Conservation (phyloP, 2,888 invertebrate genomes). For the Papilio demoleus region DNA sequence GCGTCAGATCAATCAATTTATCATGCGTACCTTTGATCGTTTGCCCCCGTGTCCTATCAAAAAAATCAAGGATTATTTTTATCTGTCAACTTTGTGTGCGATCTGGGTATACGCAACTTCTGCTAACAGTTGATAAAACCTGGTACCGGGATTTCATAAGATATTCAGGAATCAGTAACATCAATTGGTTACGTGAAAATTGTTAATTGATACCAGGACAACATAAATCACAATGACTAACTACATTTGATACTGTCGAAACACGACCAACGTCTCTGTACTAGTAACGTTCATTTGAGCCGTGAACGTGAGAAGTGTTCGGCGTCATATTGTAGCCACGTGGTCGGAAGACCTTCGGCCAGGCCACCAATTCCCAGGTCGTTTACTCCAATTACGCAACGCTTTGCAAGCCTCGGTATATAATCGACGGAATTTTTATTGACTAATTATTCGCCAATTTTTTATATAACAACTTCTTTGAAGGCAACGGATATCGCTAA, state of each 20-base stretch:
- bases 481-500: conserved; percentile 83
- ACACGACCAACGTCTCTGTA: conserved; percentile 14
- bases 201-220: conserved; percentile 17
- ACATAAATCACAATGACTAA: conserved; percentile 14
- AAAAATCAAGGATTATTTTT: no score
- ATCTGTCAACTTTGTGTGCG: no score
- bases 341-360: conserved; percentile 70
- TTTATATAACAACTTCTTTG: conserved; percentile 70
- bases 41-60: no score
- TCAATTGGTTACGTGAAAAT: background rate
- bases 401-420: conserved; percentile 77
- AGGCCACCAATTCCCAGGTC: conserved; percentile 75
- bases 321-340: conserved; percentile 60
- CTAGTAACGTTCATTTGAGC: conserved; percentile 2
- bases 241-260: conserved; percentile 1
- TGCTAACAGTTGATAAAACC: no score
- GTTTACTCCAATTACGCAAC: conserved; percentile 83
- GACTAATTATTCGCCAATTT: conserved; percentile 82
- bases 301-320: conserved; percentile 33
- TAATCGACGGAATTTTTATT: conserved; percentile 83
- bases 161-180: background rate
- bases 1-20: no score
- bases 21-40: no score
- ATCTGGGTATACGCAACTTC: no score
- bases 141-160: background rate